phyloP scores from a whole-genome alignment of 92 coral and sea anemone genomes.

The Porites lobata region DNA sequence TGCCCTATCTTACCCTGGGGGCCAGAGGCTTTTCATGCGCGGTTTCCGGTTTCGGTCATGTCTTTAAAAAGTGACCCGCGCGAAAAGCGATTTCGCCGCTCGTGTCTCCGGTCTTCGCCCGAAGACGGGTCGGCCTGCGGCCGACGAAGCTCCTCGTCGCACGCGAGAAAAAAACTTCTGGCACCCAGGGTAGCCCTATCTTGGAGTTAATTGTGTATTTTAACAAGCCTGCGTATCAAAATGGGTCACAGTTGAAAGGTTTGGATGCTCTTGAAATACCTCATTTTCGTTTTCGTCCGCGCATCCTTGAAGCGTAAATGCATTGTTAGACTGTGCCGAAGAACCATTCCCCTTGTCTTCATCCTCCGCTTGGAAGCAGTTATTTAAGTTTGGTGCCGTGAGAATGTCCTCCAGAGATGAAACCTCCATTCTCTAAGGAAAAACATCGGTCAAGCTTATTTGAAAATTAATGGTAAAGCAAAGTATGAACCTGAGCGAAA shows the following conservation, averaged over 20 bases:
- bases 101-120: too few relatives aligned
- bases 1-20: too few relatives aligned
- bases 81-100: too few relatives aligned
- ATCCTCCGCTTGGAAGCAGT: conserved; percentile 28
- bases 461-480: not conserved
- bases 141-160: too few relatives aligned
- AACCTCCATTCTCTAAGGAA: conserved; percentile 72
- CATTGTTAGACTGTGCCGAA: conserved; percentile 1
- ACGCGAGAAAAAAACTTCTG: too few relatives aligned
- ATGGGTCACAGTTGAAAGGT: not conserved
- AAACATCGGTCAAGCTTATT: not conserved
- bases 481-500: not conserved
- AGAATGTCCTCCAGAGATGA: conserved; percentile 69
- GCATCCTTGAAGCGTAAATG: conserved; percentile 9
- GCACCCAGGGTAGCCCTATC: too few relatives aligned
- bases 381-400: conserved; percentile 53
- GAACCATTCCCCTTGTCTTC: conserved; percentile 40
- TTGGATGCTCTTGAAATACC: not conserved
- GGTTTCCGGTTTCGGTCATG: too few relatives aligned
- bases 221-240: too few relatives aligned
- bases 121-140: too few relatives aligned
- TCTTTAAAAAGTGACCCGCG: too few relatives aligned
- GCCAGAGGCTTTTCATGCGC: too few relatives aligned
- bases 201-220: too few relatives aligned
- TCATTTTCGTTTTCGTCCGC: conserved; percentile 56